Evolutionary conservation across 2,888 invertebrate species (phyloP), one percentile per base, ranked within the genome.

Genomic region (Cryptocephalus primarius): DNA sequence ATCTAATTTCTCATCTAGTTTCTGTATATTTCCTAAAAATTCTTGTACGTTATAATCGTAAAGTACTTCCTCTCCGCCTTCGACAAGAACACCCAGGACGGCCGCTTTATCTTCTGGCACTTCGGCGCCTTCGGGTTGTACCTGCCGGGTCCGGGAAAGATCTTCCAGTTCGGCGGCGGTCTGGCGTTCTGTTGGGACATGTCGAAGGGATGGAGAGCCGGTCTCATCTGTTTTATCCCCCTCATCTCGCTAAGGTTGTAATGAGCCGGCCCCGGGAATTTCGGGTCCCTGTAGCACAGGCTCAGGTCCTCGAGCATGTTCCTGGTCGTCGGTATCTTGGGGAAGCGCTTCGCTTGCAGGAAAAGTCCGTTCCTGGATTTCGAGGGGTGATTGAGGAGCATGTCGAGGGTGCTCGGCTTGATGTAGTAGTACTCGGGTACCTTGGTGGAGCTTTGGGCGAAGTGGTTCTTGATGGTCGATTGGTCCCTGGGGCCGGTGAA

Each of bases 401-500:
- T 44, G 11, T 69, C 64, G 1, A 68, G 14, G 22, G 58, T 56
- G 33, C 56, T 60, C 0, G 64, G 63, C 11, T 57, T 57, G 31
- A 63, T 54, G 47, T 61, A 65, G 48, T 55, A 63, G 39, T 58
- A 61, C n/a, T 66, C 63, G 0, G 65, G 65, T 0, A 57, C 48
- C 44, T 52, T 53, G 6, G 48, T 51, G 4, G 40, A 39, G 1
- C 61, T 46, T 1, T 65, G 69, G 10, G 66, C 69, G 47, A 76
- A 76, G 60, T 77, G 72, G 55, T 76, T 77, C 58, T 75, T 76
- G 10, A 77, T 74, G 0, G 75, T 71, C 4, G 63, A 68, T 1
- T 55, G 66, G 52, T 76, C 75, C 41, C 78, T 65, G 32, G 67
- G 67, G 0, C 77, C 78, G 0, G 77, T 75, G 49, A 70, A 71